phyloP scores from a whole-genome alignment of 2,888 invertebrate genomes.

The Theodoxus fluviatilis region DNA sequence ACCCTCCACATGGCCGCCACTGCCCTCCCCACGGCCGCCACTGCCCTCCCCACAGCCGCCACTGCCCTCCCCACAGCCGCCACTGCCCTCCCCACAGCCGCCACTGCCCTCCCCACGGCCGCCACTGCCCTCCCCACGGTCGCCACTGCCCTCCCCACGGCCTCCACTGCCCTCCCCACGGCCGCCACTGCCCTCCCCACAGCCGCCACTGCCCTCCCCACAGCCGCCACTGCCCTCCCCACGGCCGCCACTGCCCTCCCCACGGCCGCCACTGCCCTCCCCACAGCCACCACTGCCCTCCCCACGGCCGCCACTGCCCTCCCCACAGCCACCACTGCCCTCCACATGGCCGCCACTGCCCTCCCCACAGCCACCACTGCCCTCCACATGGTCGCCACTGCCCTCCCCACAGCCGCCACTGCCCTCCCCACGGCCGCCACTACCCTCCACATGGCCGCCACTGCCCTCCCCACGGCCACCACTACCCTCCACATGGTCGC shows the following conservation, averaged over 20 bases:
- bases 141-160: too few relatives aligned
- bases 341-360: background rate
- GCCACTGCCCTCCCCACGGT: too few relatives aligned
- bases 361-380: background rate
- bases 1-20: too few relatives aligned
- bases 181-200: too few relatives aligned
- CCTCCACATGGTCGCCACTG: background rate
- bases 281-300: background rate
- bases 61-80: too few relatives aligned
- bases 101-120: too few relatives aligned
- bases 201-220: background rate
- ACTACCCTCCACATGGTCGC: too few relatives aligned
- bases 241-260: slow-evolving; percentile 21
- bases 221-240: slow-evolving; percentile 16
- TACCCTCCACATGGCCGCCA: background rate
- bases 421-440: background rate
- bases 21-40: too few relatives aligned
- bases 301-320: background rate
- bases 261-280: slow-evolving; percentile 23
- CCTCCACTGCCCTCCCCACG: too few relatives aligned
- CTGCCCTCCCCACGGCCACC: background rate
- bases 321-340: background rate
- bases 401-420: background rate
- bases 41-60: too few relatives aligned
- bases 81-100: too few relatives aligned